Evolutionary conservation across 2,888 invertebrate genomes (phyloP).

Genomic region (Aphodius sticticus): DNA sequence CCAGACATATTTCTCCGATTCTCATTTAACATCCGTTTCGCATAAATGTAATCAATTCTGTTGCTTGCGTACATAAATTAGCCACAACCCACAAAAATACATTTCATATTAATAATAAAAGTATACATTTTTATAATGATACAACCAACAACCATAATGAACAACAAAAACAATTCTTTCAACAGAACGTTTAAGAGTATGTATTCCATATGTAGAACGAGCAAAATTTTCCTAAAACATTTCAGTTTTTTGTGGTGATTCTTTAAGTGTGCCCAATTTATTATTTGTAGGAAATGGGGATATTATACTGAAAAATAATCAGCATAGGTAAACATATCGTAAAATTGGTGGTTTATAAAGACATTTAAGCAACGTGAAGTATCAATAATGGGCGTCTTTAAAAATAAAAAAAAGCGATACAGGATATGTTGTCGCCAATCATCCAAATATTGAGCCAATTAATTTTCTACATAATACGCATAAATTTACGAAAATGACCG

Average conservation of each 20-base stretch:
- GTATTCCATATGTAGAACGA: too few species aligned
- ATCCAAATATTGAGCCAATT: neutral
- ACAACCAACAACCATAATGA: neutral
- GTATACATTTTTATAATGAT: neutral
- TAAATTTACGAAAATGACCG: constrained; percentile 4
- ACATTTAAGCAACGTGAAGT: neutral
- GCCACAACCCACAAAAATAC: neutral
- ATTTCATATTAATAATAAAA: neutral
- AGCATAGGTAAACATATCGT: neutral
- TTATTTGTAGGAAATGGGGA: too few species aligned
- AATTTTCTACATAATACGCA: neutral
- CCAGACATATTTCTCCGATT: neutral
- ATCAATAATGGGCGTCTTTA: neutral
- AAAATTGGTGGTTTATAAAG: neutral
- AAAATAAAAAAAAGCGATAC: neutral
- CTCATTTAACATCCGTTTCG: neutral
- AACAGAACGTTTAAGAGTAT: too few species aligned
- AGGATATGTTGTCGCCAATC: neutral
- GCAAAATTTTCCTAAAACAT: too few species aligned
- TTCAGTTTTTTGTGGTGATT: too few species aligned
- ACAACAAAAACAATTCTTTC: neutral
- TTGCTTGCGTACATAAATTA: neutral
- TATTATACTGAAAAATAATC: neutral
- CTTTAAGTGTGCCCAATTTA: too few species aligned
- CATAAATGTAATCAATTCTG: neutral